Evolutionary conservation across 2,888 invertebrate genomes (phyloP).

Genomic region (Nomada hirtipes): DNA sequence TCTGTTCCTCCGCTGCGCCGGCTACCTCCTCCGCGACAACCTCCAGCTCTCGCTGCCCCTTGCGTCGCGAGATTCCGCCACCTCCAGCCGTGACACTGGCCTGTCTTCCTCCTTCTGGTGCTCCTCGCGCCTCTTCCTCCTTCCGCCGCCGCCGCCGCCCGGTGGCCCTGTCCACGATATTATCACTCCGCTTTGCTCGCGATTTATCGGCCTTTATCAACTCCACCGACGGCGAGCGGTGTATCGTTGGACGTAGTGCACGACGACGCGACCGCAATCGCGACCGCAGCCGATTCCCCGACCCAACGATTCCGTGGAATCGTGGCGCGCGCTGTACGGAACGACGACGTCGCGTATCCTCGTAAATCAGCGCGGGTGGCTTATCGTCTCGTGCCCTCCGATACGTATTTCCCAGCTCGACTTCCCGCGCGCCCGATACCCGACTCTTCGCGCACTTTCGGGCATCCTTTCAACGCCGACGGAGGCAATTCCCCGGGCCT

Average conservation of each 20-base stretch:
- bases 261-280: slow-evolving; percentile 15
- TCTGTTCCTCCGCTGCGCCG: slow-evolving; percentile 59
- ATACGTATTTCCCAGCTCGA: slow-evolving; percentile 17
- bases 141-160: slow-evolving; percentile 30
- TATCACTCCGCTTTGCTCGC: slow-evolving; percentile 82
- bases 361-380: slow-evolving; percentile 68
- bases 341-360: slow-evolving; percentile 28
- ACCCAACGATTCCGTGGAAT: not conserved
- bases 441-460: slow-evolving; percentile 27
- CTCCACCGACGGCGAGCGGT: slow-evolving; percentile 76
- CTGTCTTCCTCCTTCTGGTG: slow-evolving; percentile 32
- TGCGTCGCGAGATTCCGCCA: slow-evolving; percentile 66
- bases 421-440: slow-evolving; percentile 13
- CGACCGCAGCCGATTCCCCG: slow-evolving; percentile 32
- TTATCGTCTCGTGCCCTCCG: slow-evolving; percentile 55
- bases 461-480: slow-evolving; percentile 44
- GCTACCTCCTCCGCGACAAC: slow-evolving; percentile 47
- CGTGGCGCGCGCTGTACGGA: slow-evolving; percentile 38
- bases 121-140: slow-evolving; percentile 43
- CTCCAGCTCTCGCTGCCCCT: slow-evolving; percentile 39
- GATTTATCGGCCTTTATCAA: slow-evolving; percentile 83
- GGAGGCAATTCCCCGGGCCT: slow-evolving; percentile 7
- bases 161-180: slow-evolving; percentile 75
- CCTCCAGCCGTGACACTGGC: slow-evolving; percentile 56
- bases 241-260: slow-evolving; percentile 51